Conservation (phyloP, 2,888 invertebrate genomes). For the Ophion costatus region DNA sequence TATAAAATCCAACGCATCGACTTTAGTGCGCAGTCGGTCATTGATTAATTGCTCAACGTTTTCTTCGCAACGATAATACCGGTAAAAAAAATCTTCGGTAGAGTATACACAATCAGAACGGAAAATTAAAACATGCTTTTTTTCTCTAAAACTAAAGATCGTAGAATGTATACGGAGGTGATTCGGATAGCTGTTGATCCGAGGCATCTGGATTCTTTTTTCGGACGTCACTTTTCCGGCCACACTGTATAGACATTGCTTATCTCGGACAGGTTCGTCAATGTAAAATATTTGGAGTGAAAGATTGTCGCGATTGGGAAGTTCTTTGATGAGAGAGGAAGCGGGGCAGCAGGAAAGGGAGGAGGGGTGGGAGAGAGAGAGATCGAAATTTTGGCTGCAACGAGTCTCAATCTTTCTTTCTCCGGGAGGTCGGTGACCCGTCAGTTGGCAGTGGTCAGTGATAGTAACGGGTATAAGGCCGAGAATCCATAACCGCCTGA, state of each 20-base stretch:
- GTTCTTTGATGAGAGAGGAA: constrained; percentile 25
- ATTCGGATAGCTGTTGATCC: too few relatives aligned
- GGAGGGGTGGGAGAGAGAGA: constrained; percentile 20
- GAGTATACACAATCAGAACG: too few relatives aligned
- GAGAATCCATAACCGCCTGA: constrained; percentile 59
- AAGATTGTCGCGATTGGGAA: constrained; percentile 23
- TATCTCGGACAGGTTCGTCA: constrained; percentile 15
- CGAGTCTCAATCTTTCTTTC: constrained; percentile 50
- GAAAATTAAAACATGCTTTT: too few relatives aligned
- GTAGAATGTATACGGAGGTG: too few relatives aligned
- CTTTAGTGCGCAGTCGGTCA: too few relatives aligned
- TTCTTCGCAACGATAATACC: too few relatives aligned
- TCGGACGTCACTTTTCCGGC: neutral
- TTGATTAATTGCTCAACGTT: too few relatives aligned
- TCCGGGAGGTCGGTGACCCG: constrained; percentile 78
- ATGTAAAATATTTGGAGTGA: constrained; percentile 30
- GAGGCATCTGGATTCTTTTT: too few relatives aligned
- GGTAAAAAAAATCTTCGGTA: too few relatives aligned
- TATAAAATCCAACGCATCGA: too few relatives aligned
- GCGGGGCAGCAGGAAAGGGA: constrained; percentile 21
- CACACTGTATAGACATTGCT: constrained; percentile 9
- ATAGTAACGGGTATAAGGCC: constrained; percentile 79
- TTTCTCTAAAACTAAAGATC: too few relatives aligned
- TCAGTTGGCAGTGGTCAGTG: constrained; percentile 82
- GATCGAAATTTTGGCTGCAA: constrained; percentile 72